A percentile compares a stretch with the other conserved stretches of the same genome.
Conservation (phyloP, 2,113 vertebrate species). For the Protobothrops mucrosquamatus region DNA sequence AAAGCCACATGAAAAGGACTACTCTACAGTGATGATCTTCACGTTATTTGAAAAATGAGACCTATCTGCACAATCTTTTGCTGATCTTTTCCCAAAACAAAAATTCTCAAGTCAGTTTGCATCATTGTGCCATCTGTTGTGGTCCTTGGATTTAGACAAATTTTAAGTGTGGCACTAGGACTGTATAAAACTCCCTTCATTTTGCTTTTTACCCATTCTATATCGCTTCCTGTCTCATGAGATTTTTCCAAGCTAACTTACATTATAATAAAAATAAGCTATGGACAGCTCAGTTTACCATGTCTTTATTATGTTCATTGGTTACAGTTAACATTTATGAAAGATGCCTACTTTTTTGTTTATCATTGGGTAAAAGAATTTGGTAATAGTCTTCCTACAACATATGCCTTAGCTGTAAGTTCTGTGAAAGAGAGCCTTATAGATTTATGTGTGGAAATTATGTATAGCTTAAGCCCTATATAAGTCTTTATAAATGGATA, state of each 20-base stretch:
- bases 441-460: neutral
- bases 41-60: neutral
- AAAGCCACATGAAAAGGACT: neutral
- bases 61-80: neutral
- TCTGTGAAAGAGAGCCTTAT: neutral
- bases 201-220: neutral
- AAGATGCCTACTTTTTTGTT: neutral
- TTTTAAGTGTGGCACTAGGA: neutral
- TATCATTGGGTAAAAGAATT: neutral
- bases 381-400: neutral
- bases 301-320: neutral
- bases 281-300: neutral
- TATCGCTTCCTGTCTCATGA: neutral
- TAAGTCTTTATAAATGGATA: neutral
- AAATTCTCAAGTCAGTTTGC: neutral
- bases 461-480: neutral
- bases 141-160: neutral
- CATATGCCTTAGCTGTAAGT: neutral
- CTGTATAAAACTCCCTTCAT: neutral
- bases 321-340: neutral
- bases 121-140: neutral
- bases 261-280: neutral
- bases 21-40: neutral
- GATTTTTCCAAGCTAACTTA: neutral
- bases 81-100: neutral